phyloP scores from a whole-genome alignment of 2,113 vertebrate genomes.

The Hippopotamus amphibius region DNA sequence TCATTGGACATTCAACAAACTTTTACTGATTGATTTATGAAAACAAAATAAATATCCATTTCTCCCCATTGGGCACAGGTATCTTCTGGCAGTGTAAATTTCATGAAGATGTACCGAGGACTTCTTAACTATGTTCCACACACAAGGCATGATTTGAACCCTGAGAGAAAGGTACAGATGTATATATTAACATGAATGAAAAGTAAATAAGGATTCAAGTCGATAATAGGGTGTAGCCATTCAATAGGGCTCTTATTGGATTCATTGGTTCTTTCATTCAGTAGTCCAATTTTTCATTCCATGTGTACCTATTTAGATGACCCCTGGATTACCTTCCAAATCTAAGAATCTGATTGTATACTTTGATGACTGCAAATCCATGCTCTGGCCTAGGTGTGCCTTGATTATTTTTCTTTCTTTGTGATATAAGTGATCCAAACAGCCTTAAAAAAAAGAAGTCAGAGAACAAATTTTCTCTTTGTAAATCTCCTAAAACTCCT shows the following conservation, averaged over 20 bases:
- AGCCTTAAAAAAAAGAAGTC: neutral
- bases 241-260: neutral
- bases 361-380: neutral
- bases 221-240: neutral
- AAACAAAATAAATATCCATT: neutral
- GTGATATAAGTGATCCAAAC: neutral
- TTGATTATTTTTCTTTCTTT: neutral
- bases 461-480: neutral
- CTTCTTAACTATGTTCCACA: neutral
- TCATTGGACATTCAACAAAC: neutral
- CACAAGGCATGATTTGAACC: neutral
- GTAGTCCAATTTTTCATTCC: neutral
- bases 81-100: slow-evolving; percentile 5
- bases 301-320: neutral
- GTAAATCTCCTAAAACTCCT: neutral
- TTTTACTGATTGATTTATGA: neutral
- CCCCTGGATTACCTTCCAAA: neutral
- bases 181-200: neutral
- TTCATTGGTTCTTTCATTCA: neutral
- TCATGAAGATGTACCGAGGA: neutral
- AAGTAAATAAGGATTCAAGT: neutral
- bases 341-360: neutral
- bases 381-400: neutral
- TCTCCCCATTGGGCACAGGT: neutral
- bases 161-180: neutral